Conservation (phyloP, 2,113 vertebrate species). For the Lampris incognitus region DNA sequence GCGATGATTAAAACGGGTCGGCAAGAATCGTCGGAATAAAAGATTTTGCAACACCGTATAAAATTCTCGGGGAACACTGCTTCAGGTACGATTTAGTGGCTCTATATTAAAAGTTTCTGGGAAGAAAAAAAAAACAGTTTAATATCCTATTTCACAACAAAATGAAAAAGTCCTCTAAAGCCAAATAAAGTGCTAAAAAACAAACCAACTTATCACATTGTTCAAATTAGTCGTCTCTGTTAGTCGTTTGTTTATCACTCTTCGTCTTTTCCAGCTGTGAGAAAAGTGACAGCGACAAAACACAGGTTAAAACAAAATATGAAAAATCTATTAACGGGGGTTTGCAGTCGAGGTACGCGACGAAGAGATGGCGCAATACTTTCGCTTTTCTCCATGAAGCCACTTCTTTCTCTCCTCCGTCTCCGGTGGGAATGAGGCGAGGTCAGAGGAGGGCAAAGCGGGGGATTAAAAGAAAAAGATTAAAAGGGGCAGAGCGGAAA, state of each 20-base stretch:
- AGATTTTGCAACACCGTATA: constrained; percentile 26
- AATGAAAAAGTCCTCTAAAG: constrained; percentile 28
- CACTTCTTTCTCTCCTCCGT: not conserved
- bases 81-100: constrained; percentile 31
- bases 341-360: constrained; percentile 15
- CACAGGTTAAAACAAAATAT: not conserved
- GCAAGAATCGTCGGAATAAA: not conserved
- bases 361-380: constrained; percentile 15
- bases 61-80: constrained; percentile 50
- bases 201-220: constrained; percentile 12
- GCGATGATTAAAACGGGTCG: constrained; percentile 1
- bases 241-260: too few relatives aligned
- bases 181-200: constrained; percentile 66
- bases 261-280: not conserved
- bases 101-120: constrained; percentile 6
- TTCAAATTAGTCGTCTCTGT: constrained; percentile 7
- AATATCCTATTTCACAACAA: constrained; percentile 8
- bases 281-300: constrained; percentile 4
- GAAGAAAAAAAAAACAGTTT: constrained; percentile 34
- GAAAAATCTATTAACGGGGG: not conserved
- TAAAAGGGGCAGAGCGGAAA: constrained; percentile 9
- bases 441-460: not conserved
- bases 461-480: constrained; percentile 12
- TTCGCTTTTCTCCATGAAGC: not conserved
- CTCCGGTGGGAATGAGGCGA: not conserved